Evolutionary conservation across 2,888 invertebrate species (phyloP), one percentile per base, ranked within the genome.

Genomic region (Gymnosoma rotundatum): DNA sequence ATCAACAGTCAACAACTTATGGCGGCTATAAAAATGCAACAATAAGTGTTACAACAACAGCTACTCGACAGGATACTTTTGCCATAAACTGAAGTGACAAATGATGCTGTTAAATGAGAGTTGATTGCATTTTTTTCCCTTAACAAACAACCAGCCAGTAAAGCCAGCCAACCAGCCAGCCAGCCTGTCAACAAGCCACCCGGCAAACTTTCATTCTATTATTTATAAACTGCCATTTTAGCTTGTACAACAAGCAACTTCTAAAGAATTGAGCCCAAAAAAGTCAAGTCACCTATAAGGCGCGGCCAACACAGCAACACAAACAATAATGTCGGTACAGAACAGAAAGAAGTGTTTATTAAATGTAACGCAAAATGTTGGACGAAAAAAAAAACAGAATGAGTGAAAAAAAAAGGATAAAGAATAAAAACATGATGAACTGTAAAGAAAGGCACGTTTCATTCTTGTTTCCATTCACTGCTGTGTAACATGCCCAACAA

Each of bases 31-130:
- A 84, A 78, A 83, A 82, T 83, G 82, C 84, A 74, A 80, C 78
- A 85, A 86, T 82, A 85, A 80, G 78, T 81, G 81, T 81, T 81
- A 84, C 84, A 81, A 81, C 84, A 84, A 78, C 84, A 84, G 84
- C 84, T 81, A 84, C 84, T 84, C 84, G 84, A 84, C 84, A 84
- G 84, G 84, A 81, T 81, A 80, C 83, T 87, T 85, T 88, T 78
- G 73, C 83, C 69, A 89, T 89, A 90, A 90, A 90, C 88, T 90
- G 89, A 88, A 89, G 90, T 91, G 91, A 91, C 91, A 91, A 91
- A 91, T 91, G 91, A 91, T 91, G 90, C 90, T 90, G 90, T 90
- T 91, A 91, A 91, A 91, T 90, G 91, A 89, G 90, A 90, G 91
- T 91, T 91, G 91, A 91, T 91, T 91, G 91, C 91, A 88, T 67